These are phyloP conservation scores for Antechinus stuartii DNA, from an alignment of 2,113 vertebrate species.

Conservation along the genomic window DNA sequence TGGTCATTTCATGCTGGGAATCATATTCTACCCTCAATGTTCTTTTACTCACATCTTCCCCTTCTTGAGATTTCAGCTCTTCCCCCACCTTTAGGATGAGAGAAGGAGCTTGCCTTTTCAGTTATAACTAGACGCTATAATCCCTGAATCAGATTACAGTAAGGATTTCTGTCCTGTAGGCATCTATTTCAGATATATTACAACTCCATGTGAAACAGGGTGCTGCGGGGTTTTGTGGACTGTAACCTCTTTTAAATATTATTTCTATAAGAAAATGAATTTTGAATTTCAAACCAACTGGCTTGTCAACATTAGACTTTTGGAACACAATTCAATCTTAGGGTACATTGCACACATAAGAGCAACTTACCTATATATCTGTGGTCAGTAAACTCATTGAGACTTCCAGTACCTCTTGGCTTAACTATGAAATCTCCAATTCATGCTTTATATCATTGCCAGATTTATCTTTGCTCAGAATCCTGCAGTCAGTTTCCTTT, in stretches of 20 bases:
- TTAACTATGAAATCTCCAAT: neutral
- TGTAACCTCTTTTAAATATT: neutral
- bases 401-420: neutral
- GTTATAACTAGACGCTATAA: neutral
- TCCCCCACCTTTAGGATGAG: neutral
- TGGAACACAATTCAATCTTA: neutral
- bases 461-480: neutral
- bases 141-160: neutral
- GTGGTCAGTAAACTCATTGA: neutral
- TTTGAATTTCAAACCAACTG: neutral
- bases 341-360: neutral
- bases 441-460: neutral
- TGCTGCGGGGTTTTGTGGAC: neutral
- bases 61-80: neutral
- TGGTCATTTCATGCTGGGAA: neutral
- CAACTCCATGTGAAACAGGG: neutral
- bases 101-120: neutral
- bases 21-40: neutral
- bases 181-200: constrained; percentile 4
- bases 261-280: neutral
- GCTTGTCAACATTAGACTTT: neutral
- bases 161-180: neutral
- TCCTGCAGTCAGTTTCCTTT: neutral
- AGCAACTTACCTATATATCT: neutral
- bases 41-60: constrained; percentile 1